These are phyloP conservation scores for Parapsyche elsis DNA, from an alignment of 1,140 invertebrate species.

Conservation along the genomic window DNA sequence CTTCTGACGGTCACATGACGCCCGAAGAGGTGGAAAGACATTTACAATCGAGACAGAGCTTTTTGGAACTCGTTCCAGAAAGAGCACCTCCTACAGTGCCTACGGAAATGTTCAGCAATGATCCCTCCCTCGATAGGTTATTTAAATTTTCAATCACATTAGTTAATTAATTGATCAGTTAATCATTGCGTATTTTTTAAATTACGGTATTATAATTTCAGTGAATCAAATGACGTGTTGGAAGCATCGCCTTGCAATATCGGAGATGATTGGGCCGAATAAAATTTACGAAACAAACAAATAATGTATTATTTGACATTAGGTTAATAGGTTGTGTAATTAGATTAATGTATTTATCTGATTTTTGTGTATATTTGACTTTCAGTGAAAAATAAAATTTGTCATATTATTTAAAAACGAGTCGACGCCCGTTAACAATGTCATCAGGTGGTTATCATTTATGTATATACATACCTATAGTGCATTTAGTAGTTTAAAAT, in stretches of 20 bases:
- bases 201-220: constrained; percentile 63
- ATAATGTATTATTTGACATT: no score
- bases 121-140: constrained; percentile 84
- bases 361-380: no score
- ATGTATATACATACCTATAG: no score
- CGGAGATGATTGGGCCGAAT: constrained; percentile 55
- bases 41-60: constrained; percentile 85
- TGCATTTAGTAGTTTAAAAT: no score
- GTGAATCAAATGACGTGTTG: constrained; percentile 83
- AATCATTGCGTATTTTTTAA: no score
- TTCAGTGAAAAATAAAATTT: no score
- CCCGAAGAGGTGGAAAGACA: constrained; percentile 91
- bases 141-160: constrained; percentile 7
- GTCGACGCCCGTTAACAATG: no score
- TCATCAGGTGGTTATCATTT: no score
- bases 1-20: constrained; percentile 87
- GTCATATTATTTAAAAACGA: no score
- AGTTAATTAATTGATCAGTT: no score
- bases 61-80: constrained; percentile 84
- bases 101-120: constrained; percentile 93
- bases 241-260: constrained; percentile 74
- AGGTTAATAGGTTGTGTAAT: no score
- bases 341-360: no score
- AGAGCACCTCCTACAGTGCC: constrained; percentile 88
- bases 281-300: not conserved